Base-by-base conservation (phyloP, 2,888 invertebrate genomes). In the Hydropsyche betteni region DNA sequence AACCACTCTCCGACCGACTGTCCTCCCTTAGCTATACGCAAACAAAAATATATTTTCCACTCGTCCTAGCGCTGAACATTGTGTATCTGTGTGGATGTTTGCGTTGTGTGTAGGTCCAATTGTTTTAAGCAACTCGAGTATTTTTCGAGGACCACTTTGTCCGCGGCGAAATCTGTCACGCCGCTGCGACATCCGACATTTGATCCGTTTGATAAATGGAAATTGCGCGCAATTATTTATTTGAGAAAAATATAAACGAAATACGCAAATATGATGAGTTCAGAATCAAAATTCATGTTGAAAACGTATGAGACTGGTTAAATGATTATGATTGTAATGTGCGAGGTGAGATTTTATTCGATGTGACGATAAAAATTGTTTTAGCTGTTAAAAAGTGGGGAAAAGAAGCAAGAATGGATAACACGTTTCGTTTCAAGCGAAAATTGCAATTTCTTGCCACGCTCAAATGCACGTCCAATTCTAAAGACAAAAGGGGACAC, bases 171-270 rank as follows among this genome's bases (percentile, higher is more conserved):
- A 64, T 64, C 64, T 64, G 64, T 64, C 64, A 64, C 64, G 64
- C 12, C 10, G 36, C 12, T 12, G 6, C 34, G 36, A 33, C 64
- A 64, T 12, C 12, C 34, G 64, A 64, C 64, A n/a, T 64, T 64
- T 64, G 36, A 64, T 64, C 64, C 64, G n/a, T 64, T 64, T 64
- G 64, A 64, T 64, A 64, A 64, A 64, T 64, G 64, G n/a, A 36
- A 33, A 12, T 64, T n/a, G 64, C 34, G 8, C n/a, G 14, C 44
- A 44, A 44, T 44, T 44, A 44, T 44, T 44, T 44, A 44, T 44
- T 44, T 44, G 6, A 6, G 6, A 44, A 6, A 44, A 8, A 6
- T 44, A 44, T 44, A 4, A 44, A 44, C 10, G 10, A 44, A 44
- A 44, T 24, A 24, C 1, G 24, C 24, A 24, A 24, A 24, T 24